Conservation (phyloP, 2,797 vertebrate genomes). For the Cyprinella venusta region DNA sequence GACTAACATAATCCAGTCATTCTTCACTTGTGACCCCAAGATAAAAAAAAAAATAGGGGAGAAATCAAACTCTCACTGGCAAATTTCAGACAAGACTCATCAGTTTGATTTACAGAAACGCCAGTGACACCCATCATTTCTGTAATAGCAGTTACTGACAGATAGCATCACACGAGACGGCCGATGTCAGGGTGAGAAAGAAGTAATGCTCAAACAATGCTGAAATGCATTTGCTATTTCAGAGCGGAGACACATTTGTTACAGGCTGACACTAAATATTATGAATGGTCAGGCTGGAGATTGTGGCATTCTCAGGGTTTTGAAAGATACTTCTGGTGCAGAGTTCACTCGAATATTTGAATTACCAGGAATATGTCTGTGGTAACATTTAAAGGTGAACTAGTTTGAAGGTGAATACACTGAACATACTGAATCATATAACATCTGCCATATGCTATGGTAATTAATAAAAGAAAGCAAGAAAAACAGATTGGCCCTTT, state of each 20-base stretch:
- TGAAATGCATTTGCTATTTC: slow-evolving; percentile 41
- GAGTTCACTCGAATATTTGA: slow-evolving; percentile 16
- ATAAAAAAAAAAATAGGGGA: slow-evolving; percentile 36
- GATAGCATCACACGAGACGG: slow-evolving; percentile 46
- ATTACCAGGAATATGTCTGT: background rate
- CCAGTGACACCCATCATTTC: slow-evolving; percentile 58
- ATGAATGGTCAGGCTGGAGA: slow-evolving; percentile 41
- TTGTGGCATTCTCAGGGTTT: slow-evolving; percentile 4
- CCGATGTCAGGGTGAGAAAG: slow-evolving; percentile 43
- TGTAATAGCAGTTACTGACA: slow-evolving; percentile 59
- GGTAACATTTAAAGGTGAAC: background rate
- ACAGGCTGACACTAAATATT: slow-evolving; percentile 47
- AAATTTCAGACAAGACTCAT: slow-evolving; percentile 57
- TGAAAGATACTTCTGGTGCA: slow-evolving; percentile 15
- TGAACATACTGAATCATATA: background rate
- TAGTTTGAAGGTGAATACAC: background rate
- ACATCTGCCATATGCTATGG: background rate
- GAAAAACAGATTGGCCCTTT: background rate
- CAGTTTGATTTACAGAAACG: slow-evolving; percentile 59
- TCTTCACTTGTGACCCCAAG: slow-evolving; percentile 47
- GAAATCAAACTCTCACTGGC: slow-evolving; percentile 56
- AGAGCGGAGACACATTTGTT: slow-evolving; percentile 53
- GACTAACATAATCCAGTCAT: slow-evolving; percentile 54
- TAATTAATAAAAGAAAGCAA: background rate
- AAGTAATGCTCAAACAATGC: slow-evolving; percentile 52